Base-by-base conservation (phyloP, 2,888 invertebrate genomes). In the Lasioglossum zephyrum region DNA sequence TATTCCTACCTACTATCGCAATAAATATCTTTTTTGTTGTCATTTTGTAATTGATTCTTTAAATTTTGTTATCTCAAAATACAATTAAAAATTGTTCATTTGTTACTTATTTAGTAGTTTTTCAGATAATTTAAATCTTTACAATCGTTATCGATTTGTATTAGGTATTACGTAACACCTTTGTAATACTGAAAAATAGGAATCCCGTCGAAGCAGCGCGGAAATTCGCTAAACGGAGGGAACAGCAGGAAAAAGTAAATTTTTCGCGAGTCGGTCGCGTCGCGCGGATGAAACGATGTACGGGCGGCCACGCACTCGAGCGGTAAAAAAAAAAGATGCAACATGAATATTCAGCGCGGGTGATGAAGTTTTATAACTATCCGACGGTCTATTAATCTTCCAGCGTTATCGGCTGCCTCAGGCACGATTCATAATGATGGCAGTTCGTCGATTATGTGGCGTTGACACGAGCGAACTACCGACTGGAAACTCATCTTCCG, bases 381-480 rank as follows among this genome's bases (percentile, higher is more conserved):
- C 81, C 81, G 78, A 9, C 70, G 36, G 84, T 79, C 89, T 86
- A 89, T 89, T 89, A 89, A 89, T 89, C 89, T 88, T 81, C 73
- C 77, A 72, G 75, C 36, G 77, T 60, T 77, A 81, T 88, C 77
- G 74, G 77, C 57, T 74, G 82, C 74, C 73, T 76, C 72, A 77
- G 77, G 70, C 72, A 53, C 81, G 81, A 87, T 73, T 85, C 87
- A 79, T 87, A 85, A 89, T 85, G 85, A 88, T 70, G 85, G 76
- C 87, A 82, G 82, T 69, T 78, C 78, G 82, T 73, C 87, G 85
- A 81, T 85, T 74, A 82, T 77, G 70, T 53, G 72, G 60, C 84
- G 76, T 82, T 84, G 73, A 77, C 82, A 84, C 22, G 84, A 63
- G 66, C 66, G 66, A 31, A 44, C 84, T 16, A 57, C 39, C 60